phyloP scores from a whole-genome alignment of 2,113 vertebrate species.

The Brachyhypopomus gauderio region DNA sequence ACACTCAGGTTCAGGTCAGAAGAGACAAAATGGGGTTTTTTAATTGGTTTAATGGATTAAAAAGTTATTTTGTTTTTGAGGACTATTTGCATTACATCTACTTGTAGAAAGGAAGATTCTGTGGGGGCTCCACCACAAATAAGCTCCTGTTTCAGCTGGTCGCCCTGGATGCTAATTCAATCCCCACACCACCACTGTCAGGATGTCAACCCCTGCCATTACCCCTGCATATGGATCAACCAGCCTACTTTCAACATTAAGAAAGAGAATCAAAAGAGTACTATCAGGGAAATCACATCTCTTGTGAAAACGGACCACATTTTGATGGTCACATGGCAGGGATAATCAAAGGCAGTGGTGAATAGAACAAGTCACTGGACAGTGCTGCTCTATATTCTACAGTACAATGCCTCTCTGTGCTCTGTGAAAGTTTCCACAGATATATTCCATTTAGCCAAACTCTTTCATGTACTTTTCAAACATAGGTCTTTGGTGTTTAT shows the following conservation, averaged over 20 bases:
- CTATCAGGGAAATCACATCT: conserved; percentile 44
- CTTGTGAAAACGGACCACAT: conserved; percentile 54
- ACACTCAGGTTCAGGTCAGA: conserved; percentile 79
- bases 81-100: conserved; percentile 57
- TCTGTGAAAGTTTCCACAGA: conserved; percentile 20
- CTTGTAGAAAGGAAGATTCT: conserved; percentile 79
- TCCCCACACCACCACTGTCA: conserved; percentile 52
- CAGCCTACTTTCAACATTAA: conserved; percentile 44
- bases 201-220: conserved; percentile 65
- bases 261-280: conserved; percentile 21
- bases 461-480: background rate
- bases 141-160: conserved; percentile 75
- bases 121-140: conserved; percentile 85
- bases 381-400: conserved; percentile 66
- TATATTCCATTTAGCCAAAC: background rate
- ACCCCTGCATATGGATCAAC: conserved; percentile 58
- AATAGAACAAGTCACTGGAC: conserved; percentile 56
- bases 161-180: conserved; percentile 40
- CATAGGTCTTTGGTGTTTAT: background rate
- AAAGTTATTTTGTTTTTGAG: background rate
- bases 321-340: conserved; percentile 60
- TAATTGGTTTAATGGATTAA: no score
- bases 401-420: conserved; percentile 62
- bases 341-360: conserved; percentile 57
- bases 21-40: background rate